Conservation (phyloP, 2,888 invertebrate genomes). For the Linnaemya tessellans region DNA sequence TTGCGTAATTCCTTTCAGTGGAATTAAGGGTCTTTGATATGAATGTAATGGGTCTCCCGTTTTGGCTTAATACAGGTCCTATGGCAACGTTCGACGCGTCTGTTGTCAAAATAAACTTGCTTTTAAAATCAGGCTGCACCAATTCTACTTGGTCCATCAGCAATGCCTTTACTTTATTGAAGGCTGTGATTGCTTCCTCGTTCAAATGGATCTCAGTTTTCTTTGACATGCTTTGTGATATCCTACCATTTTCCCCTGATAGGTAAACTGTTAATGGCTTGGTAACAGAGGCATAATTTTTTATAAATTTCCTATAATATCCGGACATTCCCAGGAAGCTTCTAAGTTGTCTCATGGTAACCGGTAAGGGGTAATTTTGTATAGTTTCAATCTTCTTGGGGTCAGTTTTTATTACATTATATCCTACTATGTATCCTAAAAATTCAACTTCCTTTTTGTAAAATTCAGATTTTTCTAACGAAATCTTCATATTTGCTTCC, state of each 20-base stretch:
- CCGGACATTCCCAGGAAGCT: not conserved
- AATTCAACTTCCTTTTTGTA: not conserved
- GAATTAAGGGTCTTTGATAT: not conserved
- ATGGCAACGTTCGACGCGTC: not conserved
- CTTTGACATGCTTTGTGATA: not conserved
- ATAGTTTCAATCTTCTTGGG: not conserved
- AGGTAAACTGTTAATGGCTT: not conserved
- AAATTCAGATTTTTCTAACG: not conserved
- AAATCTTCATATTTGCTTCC: too few relatives aligned
- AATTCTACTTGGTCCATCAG: too few relatives aligned
- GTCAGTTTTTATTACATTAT: slow-evolving; percentile 65
- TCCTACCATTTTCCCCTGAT: not conserved
- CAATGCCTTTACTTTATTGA: too few relatives aligned
- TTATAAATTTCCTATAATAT: not conserved
- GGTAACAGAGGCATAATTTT: not conserved
- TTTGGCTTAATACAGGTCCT: not conserved
- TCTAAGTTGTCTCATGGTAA: not conserved
- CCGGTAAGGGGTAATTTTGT: not conserved
- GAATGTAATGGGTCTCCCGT: not conserved
- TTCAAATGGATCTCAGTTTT: not conserved
- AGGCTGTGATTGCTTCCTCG: not conserved
- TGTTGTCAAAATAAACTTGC: not conserved
- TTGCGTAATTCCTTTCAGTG: not conserved
- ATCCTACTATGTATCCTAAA: not conserved
- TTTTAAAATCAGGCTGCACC: too few relatives aligned